Evolutionary conservation across 2,888 invertebrate genomes (phyloP), one percentile per base, ranked within the genome.

Genomic region (Lycophotia porphyrea): DNA sequence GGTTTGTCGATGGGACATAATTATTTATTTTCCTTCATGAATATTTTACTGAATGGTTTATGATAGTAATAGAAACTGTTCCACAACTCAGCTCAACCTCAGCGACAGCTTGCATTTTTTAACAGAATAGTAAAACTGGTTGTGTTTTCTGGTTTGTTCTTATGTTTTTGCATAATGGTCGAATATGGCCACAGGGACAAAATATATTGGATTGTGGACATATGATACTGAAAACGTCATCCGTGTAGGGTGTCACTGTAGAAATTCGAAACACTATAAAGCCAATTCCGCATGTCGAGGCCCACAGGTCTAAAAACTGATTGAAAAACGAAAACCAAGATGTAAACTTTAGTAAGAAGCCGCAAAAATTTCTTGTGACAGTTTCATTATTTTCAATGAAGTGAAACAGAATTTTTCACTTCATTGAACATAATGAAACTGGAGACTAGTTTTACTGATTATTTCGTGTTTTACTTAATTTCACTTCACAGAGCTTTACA

Each of bases 401-500:
- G n/a, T n/a, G n/a, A n/a, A n/a, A n/a, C n/a, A n/a, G n/a, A n/a
- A n/a, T n/a, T n/a, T n/a, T 76, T 60, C n/a, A 65, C 13, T 71
- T 47, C 18, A 65, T 68, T 68, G 34, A 70, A 73, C 61, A 60
- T 55, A 27, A 80, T 66, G 21, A 58, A 77, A 71, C 8, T 66
- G 31, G 47, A 31, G 55, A 65, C 81, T 61, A 81, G 60, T 77
- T 76, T 52, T 42, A 60, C 65, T 66, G 55, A 71, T 55, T 71
- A 71, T 69, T 76, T 71, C 34, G 15, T 47, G 47, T 68, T 76
- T 68, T 71, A 68, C 52, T 68, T 76, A 47, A 77, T 81, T 71
- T 42, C 13, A 71, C 49, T 68, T 68, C 9, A 52, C 58, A 5
- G 13, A 47, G 58, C 58, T 58, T n/a, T 34, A 58, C 34, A 1